Base-by-base conservation (phyloP, 2,888 invertebrate genomes). In the Lochmaea capreae region DNA sequence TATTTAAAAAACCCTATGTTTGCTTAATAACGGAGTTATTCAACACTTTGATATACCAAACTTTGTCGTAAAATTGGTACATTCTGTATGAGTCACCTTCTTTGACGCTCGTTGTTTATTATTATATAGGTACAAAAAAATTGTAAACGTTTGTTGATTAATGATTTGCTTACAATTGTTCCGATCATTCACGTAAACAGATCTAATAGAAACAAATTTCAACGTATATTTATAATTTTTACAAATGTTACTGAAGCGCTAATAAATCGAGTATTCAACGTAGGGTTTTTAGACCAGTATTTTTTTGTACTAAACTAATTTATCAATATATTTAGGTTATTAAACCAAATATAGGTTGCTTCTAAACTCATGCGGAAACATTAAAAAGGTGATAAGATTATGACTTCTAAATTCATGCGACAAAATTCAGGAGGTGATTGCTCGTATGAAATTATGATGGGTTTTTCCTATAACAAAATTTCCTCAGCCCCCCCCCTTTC, bases 131-230 rank as follows among this genome's bases (percentile, higher is more conserved):
- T 65, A 58, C 49, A 57, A 70, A 63, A 70, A n/a, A 52, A 54
- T 59, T 18, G 39, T 69, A 71, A 65, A 71, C 46, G 49, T n/a
- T 65, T 58, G 46, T 57, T 71, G 46, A 71, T 65, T 65, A 70
- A 70, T 65, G 65, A 58, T 65, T 71, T 65, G 71, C 54, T 58
- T 71, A 71, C 43, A 65, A 16, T 9, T 26, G 57, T 12, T 46
- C 8, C 16, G 16, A 39, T 16, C 26, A 46, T 59, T 61, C 18
- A 16, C 39, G 39, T 61, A 68, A 49, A 62, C 46, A 67, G 5
- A 58, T 67, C 43, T 6, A 57, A 18, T 12, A 16, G 12, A 58
- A 67, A 67, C 49, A 49, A 61, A 68, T 58, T 61, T 63, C 18
- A 52, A 63, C 42, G n/a, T n/a, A 42, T 63, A 63, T 63, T 70